Evolutionary conservation across 2,113 vertebrate genomes (phyloP).

Genomic region (Nothoprocta perdicaria): DNA sequence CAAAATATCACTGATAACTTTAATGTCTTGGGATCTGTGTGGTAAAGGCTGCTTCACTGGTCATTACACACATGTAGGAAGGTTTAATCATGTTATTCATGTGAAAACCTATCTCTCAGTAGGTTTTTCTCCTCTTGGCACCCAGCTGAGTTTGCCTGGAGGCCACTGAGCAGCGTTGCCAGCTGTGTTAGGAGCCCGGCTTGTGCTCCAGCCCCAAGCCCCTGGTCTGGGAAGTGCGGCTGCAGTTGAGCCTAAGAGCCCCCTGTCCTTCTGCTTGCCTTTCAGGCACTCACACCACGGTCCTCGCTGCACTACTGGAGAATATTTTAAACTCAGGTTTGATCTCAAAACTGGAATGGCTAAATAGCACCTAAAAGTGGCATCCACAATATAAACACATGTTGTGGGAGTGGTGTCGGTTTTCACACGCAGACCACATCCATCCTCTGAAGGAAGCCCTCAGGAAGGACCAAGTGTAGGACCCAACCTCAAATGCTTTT

Average conservation of each 20-base stretch:
- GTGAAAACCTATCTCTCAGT: not conserved
- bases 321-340: not conserved
- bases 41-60: not conserved
- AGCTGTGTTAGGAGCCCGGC: accelerated
- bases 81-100: not conserved
- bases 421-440: not conserved
- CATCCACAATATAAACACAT: not conserved
- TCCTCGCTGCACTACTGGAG: not conserved
- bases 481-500: not conserved
- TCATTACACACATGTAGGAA: not conserved
- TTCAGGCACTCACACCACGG: not conserved
- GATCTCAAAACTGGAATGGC: not conserved
- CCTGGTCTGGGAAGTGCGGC: not conserved
- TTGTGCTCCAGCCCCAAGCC: not conserved
- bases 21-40: not conserved
- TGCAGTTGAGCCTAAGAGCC: not conserved
- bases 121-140: not conserved
- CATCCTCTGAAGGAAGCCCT: not conserved
- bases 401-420: not conserved
- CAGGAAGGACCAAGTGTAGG: not conserved
- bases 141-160: not conserved
- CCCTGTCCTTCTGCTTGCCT: not conserved
- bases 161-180: not conserved
- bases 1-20: not conserved
- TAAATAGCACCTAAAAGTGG: not conserved